These are phyloP conservation scores for Cryptocephalus moraei DNA, from an alignment of 2,888 invertebrate species.

Conservation along the genomic window DNA sequence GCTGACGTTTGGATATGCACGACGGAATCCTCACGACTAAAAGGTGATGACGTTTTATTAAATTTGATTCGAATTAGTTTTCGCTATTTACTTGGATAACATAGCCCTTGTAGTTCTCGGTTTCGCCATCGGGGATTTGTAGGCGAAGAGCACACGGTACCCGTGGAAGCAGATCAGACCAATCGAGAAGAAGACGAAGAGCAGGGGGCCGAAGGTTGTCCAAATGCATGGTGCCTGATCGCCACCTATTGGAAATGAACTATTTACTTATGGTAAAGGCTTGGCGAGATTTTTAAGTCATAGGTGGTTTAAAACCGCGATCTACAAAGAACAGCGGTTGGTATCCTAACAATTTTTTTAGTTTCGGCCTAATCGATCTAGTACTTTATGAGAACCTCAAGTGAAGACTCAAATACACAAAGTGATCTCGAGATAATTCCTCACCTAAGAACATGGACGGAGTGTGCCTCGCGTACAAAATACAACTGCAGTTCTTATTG, in stretches of 20 bases:
- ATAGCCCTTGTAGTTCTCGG: conserved; percentile 33
- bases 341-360: conserved; percentile 2
- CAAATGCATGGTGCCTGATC: conserved; percentile 54
- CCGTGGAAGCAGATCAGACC: conserved; percentile 59
- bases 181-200: conserved; percentile 51
- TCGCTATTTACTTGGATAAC: conserved; percentile 16
- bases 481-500: conserved; percentile 59
- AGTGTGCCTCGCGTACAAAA: conserved; percentile 53
- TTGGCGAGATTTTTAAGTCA: conserved; percentile 1
- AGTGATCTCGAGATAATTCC: conserved; percentile 2
- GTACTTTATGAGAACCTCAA: too few species aligned
- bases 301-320: neutral
- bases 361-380: too few species aligned
- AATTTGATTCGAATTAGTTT: too few species aligned
- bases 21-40: too few species aligned
- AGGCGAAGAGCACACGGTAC: conserved; percentile 45
- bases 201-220: conserved; percentile 55
- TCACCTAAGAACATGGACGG: conserved; percentile 46
- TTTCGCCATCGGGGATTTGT: conserved; percentile 21
- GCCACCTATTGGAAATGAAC: conserved; percentile 41
- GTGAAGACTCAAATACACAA: too few species aligned
- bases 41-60: too few species aligned
- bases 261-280: too few species aligned
- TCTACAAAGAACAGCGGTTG: too few species aligned
- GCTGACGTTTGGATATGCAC: too few species aligned